Base-by-base conservation (phyloP, 2,888 invertebrate genomes). In the Nephrocerus scutellatus region DNA sequence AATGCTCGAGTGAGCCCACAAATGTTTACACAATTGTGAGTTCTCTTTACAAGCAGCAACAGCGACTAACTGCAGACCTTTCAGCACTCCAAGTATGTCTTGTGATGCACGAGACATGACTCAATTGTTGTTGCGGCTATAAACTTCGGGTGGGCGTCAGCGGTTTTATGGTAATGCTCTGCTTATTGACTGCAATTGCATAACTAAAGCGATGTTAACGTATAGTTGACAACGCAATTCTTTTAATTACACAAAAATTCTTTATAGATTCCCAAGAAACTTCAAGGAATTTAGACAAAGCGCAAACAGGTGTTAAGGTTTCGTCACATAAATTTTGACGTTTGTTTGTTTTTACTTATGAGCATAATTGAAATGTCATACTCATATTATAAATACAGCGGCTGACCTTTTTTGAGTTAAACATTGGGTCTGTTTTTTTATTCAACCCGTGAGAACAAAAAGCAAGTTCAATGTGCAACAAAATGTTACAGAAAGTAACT, bases 1-100 rank as follows among this genome's bases (percentile, higher is more conserved):
- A 26, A 84, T 53, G 60, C 79, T 83, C 13, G 84, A 85, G 63
- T 82, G 82, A 62, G 73, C 71, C 77, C 84, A 79, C 51, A 80
- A 62, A 48, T 73, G 66, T 59, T 72, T 76, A 39, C 77, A 59
- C 45, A 73, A 68, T 47, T 76, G 72, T 56, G 79, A 74, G 60
- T 86, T 83, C 43, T 80, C 65, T 59, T 76, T 79, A 15, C 75
- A 57, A 33, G 79, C 72, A 28, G 84, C 82, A 56, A 78, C 76
- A 24, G 74, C 70, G 35, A 89, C 79, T 31, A 76, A 70, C 55
- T 82, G 79, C 39, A 81, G 65, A 28, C 87, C 85, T 58, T 77
- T 75, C 50, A 86, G 56, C 44, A 87, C 70, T 28, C 77, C 78
- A 52, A 80, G 62, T 49, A 80, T 54, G 66, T 86, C 85, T 56